These are phyloP conservation scores for Procambarus virginalis DNA, from an alignment of 1,140 invertebrate species.

Conservation along the genomic window DNA sequence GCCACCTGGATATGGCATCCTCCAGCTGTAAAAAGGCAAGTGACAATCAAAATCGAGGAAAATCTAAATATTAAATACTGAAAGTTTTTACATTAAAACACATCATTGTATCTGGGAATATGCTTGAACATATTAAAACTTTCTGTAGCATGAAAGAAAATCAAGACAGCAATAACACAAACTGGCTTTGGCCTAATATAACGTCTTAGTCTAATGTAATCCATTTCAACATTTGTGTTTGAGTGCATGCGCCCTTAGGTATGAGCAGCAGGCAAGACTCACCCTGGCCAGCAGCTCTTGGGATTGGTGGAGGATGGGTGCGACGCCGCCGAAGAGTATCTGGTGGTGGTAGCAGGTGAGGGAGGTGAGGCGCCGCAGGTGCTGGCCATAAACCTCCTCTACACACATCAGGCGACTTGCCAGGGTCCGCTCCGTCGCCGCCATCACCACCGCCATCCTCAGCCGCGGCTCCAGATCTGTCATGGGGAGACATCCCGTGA, in stretches of 20 bases:
- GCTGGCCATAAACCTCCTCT: conserved; percentile 48
- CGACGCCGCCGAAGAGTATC: conserved; percentile 50
- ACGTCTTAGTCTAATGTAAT: no score
- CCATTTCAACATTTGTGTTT: no score
- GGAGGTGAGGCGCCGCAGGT: conserved; percentile 48
- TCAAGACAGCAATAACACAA: no score
- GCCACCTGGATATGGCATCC: conserved; percentile 9
- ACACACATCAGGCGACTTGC: conserved; percentile 32
- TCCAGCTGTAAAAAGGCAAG: conserved; percentile 14
- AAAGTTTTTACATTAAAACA: no score
- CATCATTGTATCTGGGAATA: no score
- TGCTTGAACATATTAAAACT: no score
- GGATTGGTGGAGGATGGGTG: conserved; percentile 25
- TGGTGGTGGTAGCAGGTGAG: conserved; percentile 34
- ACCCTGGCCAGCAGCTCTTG: conserved; percentile 22
- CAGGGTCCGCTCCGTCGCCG: conserved; percentile 36
- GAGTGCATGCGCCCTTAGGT: background rate
- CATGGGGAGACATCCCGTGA: background rate
- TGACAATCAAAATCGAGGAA: no score
- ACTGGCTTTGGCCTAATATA: no score
- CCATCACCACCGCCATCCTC: conserved; percentile 29
- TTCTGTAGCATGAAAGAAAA: no score
- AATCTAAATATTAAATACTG: no score
- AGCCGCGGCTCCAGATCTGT: conserved; percentile 45
- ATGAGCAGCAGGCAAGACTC: background rate